A percentile compares a stretch with the other conserved stretches of the same genome.
phyloP scores from a whole-genome alignment of 2,113 vertebrate species.

The Heliornis fulica region DNA sequence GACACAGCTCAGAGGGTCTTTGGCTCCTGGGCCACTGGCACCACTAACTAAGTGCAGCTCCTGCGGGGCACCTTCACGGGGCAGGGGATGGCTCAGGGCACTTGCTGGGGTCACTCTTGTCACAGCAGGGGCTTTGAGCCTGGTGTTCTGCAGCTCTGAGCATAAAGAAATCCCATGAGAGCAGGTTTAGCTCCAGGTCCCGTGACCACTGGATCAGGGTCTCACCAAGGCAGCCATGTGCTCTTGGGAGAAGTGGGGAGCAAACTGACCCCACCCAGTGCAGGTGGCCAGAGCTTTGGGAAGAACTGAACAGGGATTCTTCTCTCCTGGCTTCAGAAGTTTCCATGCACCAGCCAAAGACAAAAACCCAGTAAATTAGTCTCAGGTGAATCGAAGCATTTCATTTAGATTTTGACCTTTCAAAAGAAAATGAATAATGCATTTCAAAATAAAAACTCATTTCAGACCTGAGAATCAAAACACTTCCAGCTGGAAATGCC shows the following conservation, averaged over 20 bases:
- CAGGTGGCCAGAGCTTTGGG: no score
- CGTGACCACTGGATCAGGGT: not conserved
- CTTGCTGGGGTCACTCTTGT: no score
- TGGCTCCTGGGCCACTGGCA: no score
- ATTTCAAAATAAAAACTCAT: conserved; percentile 21
- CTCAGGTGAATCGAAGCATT: not conserved
- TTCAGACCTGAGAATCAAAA: not conserved
- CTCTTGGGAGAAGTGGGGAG: not conserved
- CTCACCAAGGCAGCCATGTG: not conserved
- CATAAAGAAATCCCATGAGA: conserved; percentile 32
- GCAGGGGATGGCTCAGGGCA: no score
- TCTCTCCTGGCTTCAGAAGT: not conserved
- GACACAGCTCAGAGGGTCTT: not conserved
- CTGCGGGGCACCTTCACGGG: no score
- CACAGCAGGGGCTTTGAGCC: not conserved
- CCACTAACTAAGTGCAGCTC: no score
- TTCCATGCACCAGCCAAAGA: not conserved
- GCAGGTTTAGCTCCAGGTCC: not conserved
- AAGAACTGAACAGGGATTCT: not conserved
- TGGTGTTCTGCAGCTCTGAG: conserved; percentile 23
- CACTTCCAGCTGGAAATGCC: not conserved
- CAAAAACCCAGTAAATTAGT: not conserved
- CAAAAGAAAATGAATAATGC: not conserved
- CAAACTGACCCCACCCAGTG: not conserved
- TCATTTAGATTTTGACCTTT: not conserved